These are phyloP conservation scores for Aegotheles bennettii DNA, from an alignment of 2,113 vertebrate genomes.

Conservation along the genomic window DNA sequence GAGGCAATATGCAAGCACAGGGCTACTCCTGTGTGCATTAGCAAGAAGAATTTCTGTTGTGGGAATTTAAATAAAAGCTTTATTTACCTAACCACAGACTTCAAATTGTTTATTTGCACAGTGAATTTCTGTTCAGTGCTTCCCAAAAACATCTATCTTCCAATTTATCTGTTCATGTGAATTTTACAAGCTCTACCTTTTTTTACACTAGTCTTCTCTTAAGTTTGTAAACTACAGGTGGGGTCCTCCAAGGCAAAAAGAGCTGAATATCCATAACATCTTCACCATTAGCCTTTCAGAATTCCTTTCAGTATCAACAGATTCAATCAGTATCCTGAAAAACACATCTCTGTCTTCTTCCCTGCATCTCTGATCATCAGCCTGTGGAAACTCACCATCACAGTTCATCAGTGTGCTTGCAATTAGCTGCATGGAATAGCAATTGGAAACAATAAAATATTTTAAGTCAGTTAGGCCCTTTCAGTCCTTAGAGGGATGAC, in stretches of 20 bases:
- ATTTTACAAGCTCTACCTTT: not conserved
- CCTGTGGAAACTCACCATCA: not conserved
- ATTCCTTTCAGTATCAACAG: not conserved
- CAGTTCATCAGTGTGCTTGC: not conserved
- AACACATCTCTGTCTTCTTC: not conserved
- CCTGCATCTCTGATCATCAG: not conserved
- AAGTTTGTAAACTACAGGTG: not conserved
- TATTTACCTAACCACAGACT: not conserved
- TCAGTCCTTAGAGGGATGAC: not conserved
- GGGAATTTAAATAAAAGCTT: not conserved
- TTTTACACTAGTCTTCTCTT: not conserved
- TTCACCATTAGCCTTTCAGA: not conserved
- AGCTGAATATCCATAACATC: not conserved
- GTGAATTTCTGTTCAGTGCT: not conserved
- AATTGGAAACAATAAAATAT: not conserved
- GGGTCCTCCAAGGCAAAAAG: not conserved
- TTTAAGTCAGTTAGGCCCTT: not conserved
- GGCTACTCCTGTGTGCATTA: not conserved
- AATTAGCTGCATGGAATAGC: not conserved
- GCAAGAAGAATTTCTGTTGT: not conserved
- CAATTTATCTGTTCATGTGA: not conserved
- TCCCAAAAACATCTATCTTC: not conserved
- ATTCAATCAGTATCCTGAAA: not conserved
- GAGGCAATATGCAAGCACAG: fast-evolving
- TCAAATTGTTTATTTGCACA: not conserved